These are phyloP conservation scores for Cathartes aura DNA, from an alignment of 2,113 vertebrate species.

Conservation along the genomic window DNA sequence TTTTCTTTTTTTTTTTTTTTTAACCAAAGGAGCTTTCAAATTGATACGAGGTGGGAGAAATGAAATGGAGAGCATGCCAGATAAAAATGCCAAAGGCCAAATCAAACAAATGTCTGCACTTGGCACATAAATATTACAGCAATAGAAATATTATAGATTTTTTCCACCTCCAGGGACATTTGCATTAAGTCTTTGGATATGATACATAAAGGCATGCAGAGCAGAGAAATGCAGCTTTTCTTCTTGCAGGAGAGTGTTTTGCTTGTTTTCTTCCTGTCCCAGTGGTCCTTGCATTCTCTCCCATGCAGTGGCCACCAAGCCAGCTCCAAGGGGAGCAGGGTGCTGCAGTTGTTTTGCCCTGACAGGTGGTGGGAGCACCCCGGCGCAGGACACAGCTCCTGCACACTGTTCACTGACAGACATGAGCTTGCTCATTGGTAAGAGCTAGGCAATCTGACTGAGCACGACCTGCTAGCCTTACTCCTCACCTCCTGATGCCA, in stretches of 20 bases:
- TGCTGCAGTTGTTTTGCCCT: neutral
- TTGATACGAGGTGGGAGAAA: neutral
- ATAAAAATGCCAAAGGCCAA: constrained; percentile 18
- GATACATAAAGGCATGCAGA: rapidly evolving
- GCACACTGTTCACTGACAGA: neutral
- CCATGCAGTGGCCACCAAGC: rapidly evolving
- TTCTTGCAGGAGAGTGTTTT: neutral
- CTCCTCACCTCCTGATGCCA: too few relatives aligned
- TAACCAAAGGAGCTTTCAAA: neutral
- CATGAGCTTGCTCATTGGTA: rapidly evolving
- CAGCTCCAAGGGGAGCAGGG: neutral
- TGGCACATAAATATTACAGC: neutral
- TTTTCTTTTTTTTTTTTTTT: too few relatives aligned
- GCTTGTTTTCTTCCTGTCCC: neutral
- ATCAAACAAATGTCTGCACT: constrained; percentile 43
- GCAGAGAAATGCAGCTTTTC: neutral
- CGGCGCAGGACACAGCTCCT: neutral
- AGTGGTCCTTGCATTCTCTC: neutral
- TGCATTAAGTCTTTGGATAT: neutral
- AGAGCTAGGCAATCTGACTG: neutral
- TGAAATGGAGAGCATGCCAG: neutral
- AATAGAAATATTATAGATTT: constrained; percentile 34
- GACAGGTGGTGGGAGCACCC: neutral
- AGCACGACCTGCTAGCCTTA: neutral
- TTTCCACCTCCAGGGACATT: neutral